A percentile compares a stretch with the other conserved stretches of the same genome.
phyloP scores from a whole-genome alignment of 2,797 vertebrate genomes.

The Podargus strigoides region DNA sequence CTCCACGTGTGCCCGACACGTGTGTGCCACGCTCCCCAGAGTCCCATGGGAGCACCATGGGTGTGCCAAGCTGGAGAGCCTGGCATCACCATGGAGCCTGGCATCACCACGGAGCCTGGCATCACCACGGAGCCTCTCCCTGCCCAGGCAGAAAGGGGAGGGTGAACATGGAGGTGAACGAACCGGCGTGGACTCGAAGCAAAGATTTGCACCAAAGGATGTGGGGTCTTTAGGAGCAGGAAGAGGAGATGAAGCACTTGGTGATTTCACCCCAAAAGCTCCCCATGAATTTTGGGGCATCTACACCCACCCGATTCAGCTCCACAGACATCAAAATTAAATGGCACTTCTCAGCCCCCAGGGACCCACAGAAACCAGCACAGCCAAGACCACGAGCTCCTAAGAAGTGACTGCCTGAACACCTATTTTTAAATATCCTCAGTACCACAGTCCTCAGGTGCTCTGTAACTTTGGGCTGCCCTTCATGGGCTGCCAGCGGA shows the following conservation, averaged over 20 bases:
- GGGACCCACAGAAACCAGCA: neutral
- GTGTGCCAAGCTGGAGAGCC: neutral
- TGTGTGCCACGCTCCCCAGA: neutral
- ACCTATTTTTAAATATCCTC: neutral
- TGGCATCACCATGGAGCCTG: neutral
- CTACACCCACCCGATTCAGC: neutral
- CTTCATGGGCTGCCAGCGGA: fast-evolving
- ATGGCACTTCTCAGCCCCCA: fast-evolving
- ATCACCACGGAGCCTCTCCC: neutral
- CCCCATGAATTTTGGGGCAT: fast-evolving
- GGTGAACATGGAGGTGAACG: fast-evolving
- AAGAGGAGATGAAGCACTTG: fast-evolving
- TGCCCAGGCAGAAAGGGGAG: neutral
- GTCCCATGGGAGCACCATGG: fast-evolving
- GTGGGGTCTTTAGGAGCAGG: neutral
- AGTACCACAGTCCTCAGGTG: fast-evolving
- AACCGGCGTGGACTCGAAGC: fast-evolving
- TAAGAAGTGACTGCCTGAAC: neutral
- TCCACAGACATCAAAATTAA: fast-evolving
- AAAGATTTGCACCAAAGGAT: neutral
- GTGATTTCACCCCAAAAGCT: neutral
- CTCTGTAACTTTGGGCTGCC: neutral
- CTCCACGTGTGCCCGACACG: neutral
- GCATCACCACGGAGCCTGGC: neutral
- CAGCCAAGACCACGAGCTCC: neutral